Conservation (phyloP, 2,888 invertebrate genomes). For the Drosophila histrio region DNA sequence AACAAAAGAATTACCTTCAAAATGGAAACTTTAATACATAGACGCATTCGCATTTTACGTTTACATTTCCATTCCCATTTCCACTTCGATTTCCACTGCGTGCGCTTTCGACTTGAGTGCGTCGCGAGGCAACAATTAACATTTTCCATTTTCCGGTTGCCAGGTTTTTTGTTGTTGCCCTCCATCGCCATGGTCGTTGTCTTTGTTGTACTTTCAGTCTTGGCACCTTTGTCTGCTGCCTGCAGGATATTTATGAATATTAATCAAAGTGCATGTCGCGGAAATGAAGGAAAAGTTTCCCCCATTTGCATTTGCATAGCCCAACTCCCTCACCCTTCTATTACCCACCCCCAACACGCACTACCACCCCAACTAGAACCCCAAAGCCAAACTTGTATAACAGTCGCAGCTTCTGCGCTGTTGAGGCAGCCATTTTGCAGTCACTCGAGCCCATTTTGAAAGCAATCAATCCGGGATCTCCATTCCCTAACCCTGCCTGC, state of each 20-base stretch:
- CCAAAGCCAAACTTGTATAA: neutral
- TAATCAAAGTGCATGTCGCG: slow-evolving; percentile 68
- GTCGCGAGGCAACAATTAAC: slow-evolving; percentile 74
- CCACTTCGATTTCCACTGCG: slow-evolving; percentile 61
- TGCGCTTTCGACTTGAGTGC: slow-evolving; percentile 75
- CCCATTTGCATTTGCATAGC: slow-evolving; percentile 41
- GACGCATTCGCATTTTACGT: slow-evolving; percentile 40
- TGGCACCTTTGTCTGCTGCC: slow-evolving; percentile 36
- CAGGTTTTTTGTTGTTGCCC: slow-evolving; percentile 44
- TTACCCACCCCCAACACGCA: slow-evolving; percentile 3
- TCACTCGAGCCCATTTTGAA: slow-evolving; percentile 62
- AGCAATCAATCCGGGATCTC: slow-evolving; percentile 68
- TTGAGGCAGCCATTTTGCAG: slow-evolving; percentile 50
- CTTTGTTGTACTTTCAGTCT: slow-evolving; percentile 11
- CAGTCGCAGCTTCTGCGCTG: slow-evolving; percentile 25
- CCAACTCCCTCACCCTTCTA: neutral
- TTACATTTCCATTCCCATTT: slow-evolving; percentile 27
- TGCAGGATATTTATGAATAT: slow-evolving; percentile 76
- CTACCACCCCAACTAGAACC: neutral
- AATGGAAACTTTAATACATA: slow-evolving; percentile 48
- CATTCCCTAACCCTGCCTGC: slow-evolving; percentile 9
- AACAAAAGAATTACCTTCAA: slow-evolving; percentile 57
- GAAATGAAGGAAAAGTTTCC: slow-evolving; percentile 52
- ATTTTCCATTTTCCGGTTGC: slow-evolving; percentile 80
- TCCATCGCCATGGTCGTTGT: slow-evolving; percentile 3